Conservation (phyloP, 2,113 vertebrate genomes). For the Phycodurus eques region DNA sequence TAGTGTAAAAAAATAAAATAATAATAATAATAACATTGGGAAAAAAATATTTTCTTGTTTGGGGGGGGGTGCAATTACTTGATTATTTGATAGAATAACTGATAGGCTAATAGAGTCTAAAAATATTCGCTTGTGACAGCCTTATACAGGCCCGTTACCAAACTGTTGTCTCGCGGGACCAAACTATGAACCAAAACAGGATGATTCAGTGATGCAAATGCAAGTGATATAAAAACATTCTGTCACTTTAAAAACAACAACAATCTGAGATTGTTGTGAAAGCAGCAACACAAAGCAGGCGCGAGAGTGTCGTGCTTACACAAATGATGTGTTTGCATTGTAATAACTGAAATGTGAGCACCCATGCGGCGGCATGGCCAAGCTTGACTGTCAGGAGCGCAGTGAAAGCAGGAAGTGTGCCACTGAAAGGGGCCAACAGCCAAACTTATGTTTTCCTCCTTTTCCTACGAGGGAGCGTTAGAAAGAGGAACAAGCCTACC, state of each 20-base stretch:
- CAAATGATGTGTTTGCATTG: conserved; percentile 63
- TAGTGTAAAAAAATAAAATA: too few relatives aligned
- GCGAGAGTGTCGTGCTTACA: conserved; percentile 34
- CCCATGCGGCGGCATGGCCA: conserved; percentile 27
- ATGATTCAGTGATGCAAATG: background rate
- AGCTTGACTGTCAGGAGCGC: conserved; percentile 45
- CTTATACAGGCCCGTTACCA: background rate
- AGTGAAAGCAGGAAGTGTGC: conserved; percentile 65
- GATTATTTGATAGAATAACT: too few relatives aligned
- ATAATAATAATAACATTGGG: too few relatives aligned
- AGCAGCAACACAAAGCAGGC: conserved; percentile 4
- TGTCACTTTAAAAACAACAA: background rate
- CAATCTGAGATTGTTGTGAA: background rate
- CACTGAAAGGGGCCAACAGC: conserved; percentile 56
- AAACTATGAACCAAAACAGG: background rate
- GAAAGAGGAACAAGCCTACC: conserved; percentile 66
- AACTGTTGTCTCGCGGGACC: conserved; percentile 15
- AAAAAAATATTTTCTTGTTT: too few relatives aligned
- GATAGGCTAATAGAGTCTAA: too few relatives aligned
- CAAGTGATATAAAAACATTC: conserved; percentile 2
- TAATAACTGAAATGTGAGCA: conserved; percentile 63
- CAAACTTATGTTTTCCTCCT: conserved; percentile 38
- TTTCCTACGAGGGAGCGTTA: conserved; percentile 8
- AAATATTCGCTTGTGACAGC: too few relatives aligned
- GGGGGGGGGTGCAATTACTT: too few relatives aligned